Conservation (phyloP, 2,113 vertebrate species). For the Morphnarchus princeps region DNA sequence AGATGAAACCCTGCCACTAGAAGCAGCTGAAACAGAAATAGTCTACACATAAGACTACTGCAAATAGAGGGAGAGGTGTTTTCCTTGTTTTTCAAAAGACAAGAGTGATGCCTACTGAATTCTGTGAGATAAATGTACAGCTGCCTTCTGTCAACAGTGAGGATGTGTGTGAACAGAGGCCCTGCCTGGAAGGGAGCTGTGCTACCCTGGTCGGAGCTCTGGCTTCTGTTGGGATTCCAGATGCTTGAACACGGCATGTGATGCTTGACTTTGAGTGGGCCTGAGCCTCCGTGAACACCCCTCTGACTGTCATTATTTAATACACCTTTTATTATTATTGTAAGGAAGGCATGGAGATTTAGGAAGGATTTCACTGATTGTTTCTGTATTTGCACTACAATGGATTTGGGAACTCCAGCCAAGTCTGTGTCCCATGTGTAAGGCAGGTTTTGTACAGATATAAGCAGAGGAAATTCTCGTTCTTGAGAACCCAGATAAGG, state of each 20-base stretch:
- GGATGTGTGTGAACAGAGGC: neutral
- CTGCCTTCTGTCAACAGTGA: neutral
- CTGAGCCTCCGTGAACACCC: neutral
- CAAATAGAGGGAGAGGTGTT: neutral
- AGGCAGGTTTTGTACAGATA: neutral
- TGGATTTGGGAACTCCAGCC: neutral
- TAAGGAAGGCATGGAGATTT: neutral
- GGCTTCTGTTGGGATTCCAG: neutral
- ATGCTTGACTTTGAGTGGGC: neutral
- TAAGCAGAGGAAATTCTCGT: neutral
- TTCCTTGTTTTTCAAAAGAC: neutral
- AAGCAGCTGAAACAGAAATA: neutral
- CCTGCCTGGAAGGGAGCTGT: neutral
- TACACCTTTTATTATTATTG: neutral
- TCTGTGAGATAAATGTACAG: neutral
- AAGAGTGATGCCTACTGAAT: neutral
- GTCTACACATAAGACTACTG: neutral
- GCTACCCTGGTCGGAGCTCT: accelerated
- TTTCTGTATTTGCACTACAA: neutral
- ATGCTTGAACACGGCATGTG: neutral
- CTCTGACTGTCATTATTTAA: neutral
- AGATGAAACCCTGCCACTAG: neutral
- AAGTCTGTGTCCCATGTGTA: neutral
- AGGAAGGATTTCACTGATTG: neutral
- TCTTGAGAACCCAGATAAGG: neutral